These are phyloP conservation scores for Meteorus sp. DNA, from an alignment of 1,140 invertebrate species.

Conservation along the genomic window DNA sequence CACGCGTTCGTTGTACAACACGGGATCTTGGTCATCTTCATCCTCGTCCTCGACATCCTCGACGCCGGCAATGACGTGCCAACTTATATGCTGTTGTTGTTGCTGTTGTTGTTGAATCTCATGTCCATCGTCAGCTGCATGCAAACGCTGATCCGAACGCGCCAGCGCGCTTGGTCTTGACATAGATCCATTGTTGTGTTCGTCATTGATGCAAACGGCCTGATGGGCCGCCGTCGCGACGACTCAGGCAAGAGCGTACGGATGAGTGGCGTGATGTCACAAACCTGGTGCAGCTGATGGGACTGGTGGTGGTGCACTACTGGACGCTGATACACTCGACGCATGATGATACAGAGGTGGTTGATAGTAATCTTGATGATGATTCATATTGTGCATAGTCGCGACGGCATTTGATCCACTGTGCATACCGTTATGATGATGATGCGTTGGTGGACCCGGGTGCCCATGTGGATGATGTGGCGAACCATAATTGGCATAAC, in stretches of 20 bases:
- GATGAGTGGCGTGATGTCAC: slow-evolving; percentile 67
- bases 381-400: slow-evolving; percentile 65
- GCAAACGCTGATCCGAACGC: slow-evolving; percentile 14
- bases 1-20: too few species aligned
- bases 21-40: slow-evolving; percentile 38
- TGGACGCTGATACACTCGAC: slow-evolving; percentile 64
- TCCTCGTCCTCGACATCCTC: slow-evolving; percentile 41
- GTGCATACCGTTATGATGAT: slow-evolving; percentile 61
- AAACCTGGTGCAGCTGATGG: slow-evolving; percentile 66
- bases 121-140: slow-evolving; percentile 14
- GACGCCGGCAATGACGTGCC: slow-evolving; percentile 40
- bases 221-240: slow-evolving; percentile 42
- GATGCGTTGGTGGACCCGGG: slow-evolving; percentile 42
- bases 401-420: slow-evolving; percentile 65
- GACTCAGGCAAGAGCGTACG: slow-evolving; percentile 71
- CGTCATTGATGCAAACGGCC: slow-evolving; percentile 28
- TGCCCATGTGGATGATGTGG: slow-evolving; percentile 50
- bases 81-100: slow-evolving; percentile 25
- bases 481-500: slow-evolving; percentile 49
- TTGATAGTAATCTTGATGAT: slow-evolving; percentile 80
- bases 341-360: slow-evolving; percentile 73
- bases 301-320: slow-evolving; percentile 43
- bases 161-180: neutral
- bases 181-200: slow-evolving; percentile 1
- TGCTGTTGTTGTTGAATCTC: slow-evolving; percentile 23